Evolutionary conservation across 2,113 vertebrate genomes (phyloP).

Genomic region (Periophthalmodon schlosseri): DNA sequence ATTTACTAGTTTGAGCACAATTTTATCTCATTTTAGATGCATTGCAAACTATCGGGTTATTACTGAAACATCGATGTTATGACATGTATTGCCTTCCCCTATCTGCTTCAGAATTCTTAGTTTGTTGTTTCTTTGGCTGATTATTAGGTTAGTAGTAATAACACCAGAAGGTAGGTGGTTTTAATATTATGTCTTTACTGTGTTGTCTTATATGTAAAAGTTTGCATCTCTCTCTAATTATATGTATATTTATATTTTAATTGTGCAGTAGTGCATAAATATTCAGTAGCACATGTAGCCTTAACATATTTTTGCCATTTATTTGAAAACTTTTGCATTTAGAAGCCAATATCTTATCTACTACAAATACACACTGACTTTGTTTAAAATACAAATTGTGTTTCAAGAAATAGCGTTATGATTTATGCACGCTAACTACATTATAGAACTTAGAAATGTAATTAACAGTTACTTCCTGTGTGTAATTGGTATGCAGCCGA

Average conservation of each 20-base stretch:
- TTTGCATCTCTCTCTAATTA: not conserved
- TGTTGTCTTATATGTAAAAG: not conserved
- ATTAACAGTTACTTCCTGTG: slow-evolving; percentile 67
- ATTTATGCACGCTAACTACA: slow-evolving; percentile 79
- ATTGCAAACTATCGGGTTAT: too few relatives aligned
- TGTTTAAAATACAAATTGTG: slow-evolving; percentile 62
- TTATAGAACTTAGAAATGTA: slow-evolving; percentile 75
- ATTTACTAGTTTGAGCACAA: not conserved
- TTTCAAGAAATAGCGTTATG: slow-evolving; percentile 74
- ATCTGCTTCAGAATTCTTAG: not conserved
- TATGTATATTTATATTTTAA: not conserved
- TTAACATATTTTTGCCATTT: slow-evolving; percentile 27
- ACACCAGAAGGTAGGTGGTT: not conserved
- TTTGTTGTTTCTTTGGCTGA: not conserved
- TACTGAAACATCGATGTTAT: not conserved
- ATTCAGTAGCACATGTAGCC: slow-evolving; percentile 19
- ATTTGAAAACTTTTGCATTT: slow-evolving; percentile 43
- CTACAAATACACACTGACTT: slow-evolving; percentile 69
- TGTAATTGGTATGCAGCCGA: slow-evolving; percentile 75
- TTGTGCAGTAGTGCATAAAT: not conserved
- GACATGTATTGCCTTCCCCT: not conserved
- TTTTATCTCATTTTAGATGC: too few relatives aligned
- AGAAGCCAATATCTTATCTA: slow-evolving; percentile 42
- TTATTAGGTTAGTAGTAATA: not conserved
- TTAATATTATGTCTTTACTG: not conserved